phyloP scores from a whole-genome alignment of 2,888 invertebrate species.

The Corbicula japonica region DNA sequence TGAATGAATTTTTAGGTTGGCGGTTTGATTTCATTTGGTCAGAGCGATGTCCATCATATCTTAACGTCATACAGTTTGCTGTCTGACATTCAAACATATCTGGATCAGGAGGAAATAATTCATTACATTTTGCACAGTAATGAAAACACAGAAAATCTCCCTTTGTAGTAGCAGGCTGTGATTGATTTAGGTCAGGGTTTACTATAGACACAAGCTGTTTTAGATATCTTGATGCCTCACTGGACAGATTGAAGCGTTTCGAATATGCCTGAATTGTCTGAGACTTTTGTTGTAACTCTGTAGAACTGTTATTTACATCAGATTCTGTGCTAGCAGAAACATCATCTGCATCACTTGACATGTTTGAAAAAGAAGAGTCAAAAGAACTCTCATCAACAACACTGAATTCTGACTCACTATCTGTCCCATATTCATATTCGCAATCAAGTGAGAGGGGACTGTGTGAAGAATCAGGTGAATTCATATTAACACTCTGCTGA shows the following conservation, averaged over 20 bases:
- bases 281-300: not conserved
- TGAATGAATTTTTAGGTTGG: conserved; percentile 2
- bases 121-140: conserved; percentile 1
- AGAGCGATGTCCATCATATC: conserved; percentile 1
- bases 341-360: conserved; percentile 4
- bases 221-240: conserved; percentile 4
- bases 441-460: conserved; percentile 2
- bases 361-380: conserved; percentile 4
- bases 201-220: conserved; percentile 2
- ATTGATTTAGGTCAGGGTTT: conserved; percentile 2
- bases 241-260: conserved; percentile 2
- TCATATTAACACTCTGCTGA: conserved; percentile 2
- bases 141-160: conserved; percentile 2
- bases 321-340: not conserved
- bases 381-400: conserved; percentile 4
- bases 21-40: conserved; percentile 4
- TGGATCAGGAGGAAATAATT: conserved; percentile 2
- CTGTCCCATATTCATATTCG: conserved; percentile 1
- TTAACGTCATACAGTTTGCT: conserved; percentile 2
- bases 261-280: conserved; percentile 4
- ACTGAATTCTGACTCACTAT: conserved; percentile 4
- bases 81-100: conserved; percentile 2
- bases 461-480: conserved; percentile 4
- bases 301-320: conserved; percentile 4
- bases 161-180: conserved; percentile 2